Conservation (phyloP, 2,113 vertebrate genomes). For the Notechis scutatus region DNA sequence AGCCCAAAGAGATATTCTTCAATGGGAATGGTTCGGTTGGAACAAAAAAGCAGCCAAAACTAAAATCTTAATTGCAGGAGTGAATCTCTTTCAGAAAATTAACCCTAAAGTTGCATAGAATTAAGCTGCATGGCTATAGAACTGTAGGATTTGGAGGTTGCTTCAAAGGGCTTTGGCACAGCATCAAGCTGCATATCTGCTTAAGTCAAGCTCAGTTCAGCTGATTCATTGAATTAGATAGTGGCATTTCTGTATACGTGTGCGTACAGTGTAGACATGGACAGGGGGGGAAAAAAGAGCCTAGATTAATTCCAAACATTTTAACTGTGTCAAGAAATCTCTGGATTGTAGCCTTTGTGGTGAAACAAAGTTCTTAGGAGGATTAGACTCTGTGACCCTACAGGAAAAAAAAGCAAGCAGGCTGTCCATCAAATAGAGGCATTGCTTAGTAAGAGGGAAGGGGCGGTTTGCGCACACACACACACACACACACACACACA, state of each 20-base stretch:
- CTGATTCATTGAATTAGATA: neutral
- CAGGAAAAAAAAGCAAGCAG: neutral
- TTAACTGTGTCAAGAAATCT: neutral
- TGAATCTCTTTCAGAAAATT: neutral
- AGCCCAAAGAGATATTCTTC: neutral
- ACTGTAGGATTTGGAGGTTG: neutral
- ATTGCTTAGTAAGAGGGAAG: conserved; percentile 54
- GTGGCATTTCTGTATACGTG: neutral
- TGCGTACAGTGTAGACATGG: neutral
- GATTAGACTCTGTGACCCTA: neutral
- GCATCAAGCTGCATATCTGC: neutral
- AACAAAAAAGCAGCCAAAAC: neutral
- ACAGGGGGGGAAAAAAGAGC: neutral
- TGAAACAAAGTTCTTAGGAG: conserved; percentile 61
- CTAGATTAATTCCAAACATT: neutral
- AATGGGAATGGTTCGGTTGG: neutral
- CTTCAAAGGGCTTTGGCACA: neutral
- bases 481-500: conserved; percentile 41
- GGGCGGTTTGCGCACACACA: neutral
- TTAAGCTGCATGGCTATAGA: neutral
- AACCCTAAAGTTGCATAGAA: neutral
- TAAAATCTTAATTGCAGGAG: neutral
- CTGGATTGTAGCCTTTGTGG: conserved; percentile 29
- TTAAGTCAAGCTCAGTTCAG: neutral
- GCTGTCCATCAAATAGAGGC: conserved; percentile 51